Base-by-base conservation (phyloP, 2,888 invertebrate species). In the Lissonota sp. region DNA sequence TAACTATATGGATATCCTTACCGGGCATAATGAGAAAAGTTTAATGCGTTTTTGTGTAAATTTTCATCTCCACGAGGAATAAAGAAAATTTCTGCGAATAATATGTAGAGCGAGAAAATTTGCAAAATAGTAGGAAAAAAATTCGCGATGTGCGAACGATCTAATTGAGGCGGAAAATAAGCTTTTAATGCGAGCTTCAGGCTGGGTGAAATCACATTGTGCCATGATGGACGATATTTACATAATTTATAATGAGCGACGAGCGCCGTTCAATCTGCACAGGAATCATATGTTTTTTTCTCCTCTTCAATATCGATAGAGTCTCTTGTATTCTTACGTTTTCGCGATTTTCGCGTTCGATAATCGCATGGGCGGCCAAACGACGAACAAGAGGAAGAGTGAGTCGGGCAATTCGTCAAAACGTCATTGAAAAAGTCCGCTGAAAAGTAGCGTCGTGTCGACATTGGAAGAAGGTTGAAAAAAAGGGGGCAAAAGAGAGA, bases 401-500 rank as follows among this genome's bases (percentile, higher is more conserved):
- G 12, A n/a, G 51, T 49, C 40, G n/a, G n/a, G 12, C 26, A 42
- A 60, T 58, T 46, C 53, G 42, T 69, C 42, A 44, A 53, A 60
- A 66, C 49, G 74, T 58, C 64, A 66, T 58, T 63, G 16, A 63
- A 63, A 63, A 66, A 71, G 70, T 44, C 5, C 42, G 39, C 57
- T 57, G 37, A 73, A 60, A 70, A 42, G 60, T 62, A 57, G 40
- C 57, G 67, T 79, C 46, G 14, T 58, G 8, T 8, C 39, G 49
- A 10, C 37, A 58, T 26, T 26, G 26, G 39, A 12, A 42, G 42
- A 44, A n/a, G 37, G 51, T 7, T 7, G 26, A 14, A 73, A n/a
- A 44, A 10, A 37, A 14, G 7, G 10, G 5, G 62, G 53, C 26
- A 12, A 55, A 44, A 63, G 63, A 72, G 12, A 53, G 39, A 7